A percentile compares a stretch with the other conserved stretches of the same genome.
phyloP scores from a whole-genome alignment of 1,140 invertebrate species.

The Arion vulgaris region DNA sequence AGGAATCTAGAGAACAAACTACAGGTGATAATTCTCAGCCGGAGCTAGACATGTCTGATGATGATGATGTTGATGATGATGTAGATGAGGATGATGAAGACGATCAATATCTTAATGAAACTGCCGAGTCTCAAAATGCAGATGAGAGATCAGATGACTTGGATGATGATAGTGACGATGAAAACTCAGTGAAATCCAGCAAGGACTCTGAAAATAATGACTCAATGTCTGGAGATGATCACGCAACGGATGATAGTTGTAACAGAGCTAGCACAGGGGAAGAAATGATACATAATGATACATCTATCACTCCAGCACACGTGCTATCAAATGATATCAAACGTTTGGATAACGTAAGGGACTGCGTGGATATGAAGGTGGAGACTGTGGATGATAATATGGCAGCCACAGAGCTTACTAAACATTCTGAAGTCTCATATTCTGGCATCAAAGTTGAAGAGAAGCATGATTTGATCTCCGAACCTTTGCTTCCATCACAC shows the following conservation, averaged over 20 bases:
- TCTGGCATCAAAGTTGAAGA: neutral
- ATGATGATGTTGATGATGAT: too few relatives aligned
- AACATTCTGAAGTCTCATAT: neutral
- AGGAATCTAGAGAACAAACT: neutral
- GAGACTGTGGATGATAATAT: neutral
- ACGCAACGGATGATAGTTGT: neutral
- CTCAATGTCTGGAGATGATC: neutral
- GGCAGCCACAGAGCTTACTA: neutral
- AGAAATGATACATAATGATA: neutral
- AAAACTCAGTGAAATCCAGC: neutral
- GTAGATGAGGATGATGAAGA: too few relatives aligned
- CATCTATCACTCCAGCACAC: too few relatives aligned
- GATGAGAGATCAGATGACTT: neutral
- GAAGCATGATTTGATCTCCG: neutral
- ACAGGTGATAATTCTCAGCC: neutral
- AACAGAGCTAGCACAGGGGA: neutral
- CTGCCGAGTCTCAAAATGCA: neutral
- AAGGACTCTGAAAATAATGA: neutral
- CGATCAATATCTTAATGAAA: neutral
- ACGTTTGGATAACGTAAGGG: neutral
- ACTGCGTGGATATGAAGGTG: neutral
- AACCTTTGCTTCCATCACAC: neutral
- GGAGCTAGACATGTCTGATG: neutral
- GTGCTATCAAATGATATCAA: neutral
- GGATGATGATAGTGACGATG: constrained; percentile 18